Conservation (phyloP, 2,888 invertebrate species). For the Brachypterus glaber region DNA sequence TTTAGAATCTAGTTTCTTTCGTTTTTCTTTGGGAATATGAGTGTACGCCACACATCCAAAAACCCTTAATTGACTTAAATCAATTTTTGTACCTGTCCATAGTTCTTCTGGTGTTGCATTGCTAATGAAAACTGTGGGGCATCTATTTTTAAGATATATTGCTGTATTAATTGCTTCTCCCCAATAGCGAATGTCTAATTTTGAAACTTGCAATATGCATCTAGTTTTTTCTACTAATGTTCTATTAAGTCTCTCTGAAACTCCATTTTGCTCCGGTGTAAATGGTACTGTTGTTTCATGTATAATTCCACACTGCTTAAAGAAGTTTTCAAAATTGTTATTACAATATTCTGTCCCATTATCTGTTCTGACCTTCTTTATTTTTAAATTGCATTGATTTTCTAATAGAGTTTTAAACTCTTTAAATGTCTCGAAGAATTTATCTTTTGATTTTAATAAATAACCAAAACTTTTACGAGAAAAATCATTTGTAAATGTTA, state of each 20-base stretch:
- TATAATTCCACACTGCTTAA: background rate
- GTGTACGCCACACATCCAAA: no score
- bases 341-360: background rate
- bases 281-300: background rate
- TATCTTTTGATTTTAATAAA: slow-evolving; percentile 1
- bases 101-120: slow-evolving; percentile 1
- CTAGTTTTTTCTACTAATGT: background rate
- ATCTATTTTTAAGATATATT: background rate
- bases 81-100: background rate
- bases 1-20: no score
- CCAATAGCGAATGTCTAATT: background rate
- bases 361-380: background rate
- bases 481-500: background rate
- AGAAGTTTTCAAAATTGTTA: slow-evolving; percentile 1
- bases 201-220: background rate
- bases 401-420: slow-evolving; percentile 1
- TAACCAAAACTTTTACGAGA: background rate
- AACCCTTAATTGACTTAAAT: no score
- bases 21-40: no score
- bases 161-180: slow-evolving; percentile 1
- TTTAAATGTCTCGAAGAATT: background rate
- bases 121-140: background rate
- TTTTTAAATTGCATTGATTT: background rate
- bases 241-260: background rate
- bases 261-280: slow-evolving; percentile 1